These are phyloP conservation scores for Malurus leucopterus DNA, from an alignment of 2,797 vertebrate species.

Conservation along the genomic window DNA sequence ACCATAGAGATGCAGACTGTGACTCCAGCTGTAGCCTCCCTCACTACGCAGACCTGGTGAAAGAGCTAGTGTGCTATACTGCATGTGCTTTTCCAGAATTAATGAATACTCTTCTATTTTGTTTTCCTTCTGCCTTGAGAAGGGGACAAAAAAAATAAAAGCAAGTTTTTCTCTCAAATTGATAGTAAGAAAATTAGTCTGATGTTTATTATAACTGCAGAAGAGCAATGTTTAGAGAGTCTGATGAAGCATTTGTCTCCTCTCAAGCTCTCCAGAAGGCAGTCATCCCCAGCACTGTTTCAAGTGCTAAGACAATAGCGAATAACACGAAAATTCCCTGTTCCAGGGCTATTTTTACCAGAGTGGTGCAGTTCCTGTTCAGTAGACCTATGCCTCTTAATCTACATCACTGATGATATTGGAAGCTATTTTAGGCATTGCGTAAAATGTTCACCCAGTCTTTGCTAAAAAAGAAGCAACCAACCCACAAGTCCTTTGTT, in stretches of 20 bases:
- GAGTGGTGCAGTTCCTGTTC: conserved; percentile 32
- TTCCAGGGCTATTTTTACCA: conserved; percentile 32
- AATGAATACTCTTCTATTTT: background rate
- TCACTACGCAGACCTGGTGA: background rate
- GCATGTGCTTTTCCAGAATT: background rate
- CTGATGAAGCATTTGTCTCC: background rate
- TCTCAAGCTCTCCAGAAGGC: background rate
- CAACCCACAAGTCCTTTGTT: background rate
- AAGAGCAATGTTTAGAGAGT: background rate
- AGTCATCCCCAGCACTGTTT: background rate
- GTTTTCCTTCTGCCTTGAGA: background rate
- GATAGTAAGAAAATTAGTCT: background rate
- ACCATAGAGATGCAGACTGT: conserved; percentile 52
- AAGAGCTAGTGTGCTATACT: background rate
- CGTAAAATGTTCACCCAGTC: background rate
- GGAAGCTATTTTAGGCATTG: conserved; percentile 5
- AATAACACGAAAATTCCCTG: conserved; percentile 3
- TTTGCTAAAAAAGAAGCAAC: conserved; percentile 17
- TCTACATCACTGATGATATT: conserved; percentile 23
- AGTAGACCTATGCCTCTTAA: background rate
- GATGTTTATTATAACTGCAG: conserved; percentile 12
- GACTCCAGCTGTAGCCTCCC: conserved; percentile 28
- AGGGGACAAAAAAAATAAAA: background rate
- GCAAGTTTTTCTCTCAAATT: background rate
- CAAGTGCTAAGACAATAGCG: background rate